These are phyloP conservation scores for Anoplopoma fimbria DNA, from an alignment of 2,113 vertebrate genomes.

Conservation along the genomic window DNA sequence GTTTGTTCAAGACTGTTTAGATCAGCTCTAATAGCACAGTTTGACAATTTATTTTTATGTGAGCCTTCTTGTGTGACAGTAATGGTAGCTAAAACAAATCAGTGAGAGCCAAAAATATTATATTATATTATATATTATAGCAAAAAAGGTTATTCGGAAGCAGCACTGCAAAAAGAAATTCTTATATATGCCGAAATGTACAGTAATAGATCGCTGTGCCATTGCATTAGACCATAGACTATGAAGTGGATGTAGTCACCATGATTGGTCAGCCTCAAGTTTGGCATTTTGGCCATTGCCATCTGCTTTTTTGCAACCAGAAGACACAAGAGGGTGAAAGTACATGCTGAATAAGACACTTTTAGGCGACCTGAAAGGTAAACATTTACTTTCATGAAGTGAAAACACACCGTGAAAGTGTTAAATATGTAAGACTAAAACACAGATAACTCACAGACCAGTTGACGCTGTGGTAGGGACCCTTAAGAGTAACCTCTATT, in stretches of 20 bases:
- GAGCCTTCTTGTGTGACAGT: conserved; percentile 11
- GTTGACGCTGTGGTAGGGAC: too few species aligned
- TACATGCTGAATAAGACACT: background rate
- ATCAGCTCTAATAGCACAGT: conserved; percentile 1
- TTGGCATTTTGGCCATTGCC: too few species aligned
- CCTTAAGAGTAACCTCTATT: background rate
- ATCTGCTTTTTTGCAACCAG: background rate
- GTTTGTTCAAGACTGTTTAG: conserved; percentile 39
- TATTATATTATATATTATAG: background rate
- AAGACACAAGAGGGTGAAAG: background rate
- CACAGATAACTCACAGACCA: too few species aligned
- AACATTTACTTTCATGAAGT: background rate
- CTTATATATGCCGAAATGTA: background rate
- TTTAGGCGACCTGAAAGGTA: background rate
- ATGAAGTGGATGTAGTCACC: too few species aligned
- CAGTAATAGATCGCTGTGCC: background rate
- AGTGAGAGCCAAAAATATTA: background rate
- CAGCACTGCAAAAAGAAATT: background rate
- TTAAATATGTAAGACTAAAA: too few species aligned
- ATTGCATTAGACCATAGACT: background rate
- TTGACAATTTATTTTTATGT: conserved; percentile 19
- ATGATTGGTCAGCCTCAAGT: too few species aligned
- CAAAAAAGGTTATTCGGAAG: background rate
- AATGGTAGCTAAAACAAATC: conserved; percentile 36
- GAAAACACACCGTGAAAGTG: background rate